Evolutionary conservation across 2,113 vertebrate species (phyloP), one percentile per base, ranked within the genome.

Genomic region (Siphamia tubifer): DNA sequence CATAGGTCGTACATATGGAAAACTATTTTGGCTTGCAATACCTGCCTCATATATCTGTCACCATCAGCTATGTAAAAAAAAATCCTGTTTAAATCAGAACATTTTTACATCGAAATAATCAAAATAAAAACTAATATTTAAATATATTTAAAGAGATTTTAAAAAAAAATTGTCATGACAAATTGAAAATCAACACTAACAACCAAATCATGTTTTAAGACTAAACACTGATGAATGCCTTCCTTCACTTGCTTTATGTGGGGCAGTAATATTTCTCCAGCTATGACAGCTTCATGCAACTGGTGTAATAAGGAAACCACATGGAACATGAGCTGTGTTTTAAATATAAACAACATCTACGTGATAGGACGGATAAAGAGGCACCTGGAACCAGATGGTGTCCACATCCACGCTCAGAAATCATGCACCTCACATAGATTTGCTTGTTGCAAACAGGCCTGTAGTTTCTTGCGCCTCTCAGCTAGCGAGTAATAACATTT

Each of bases 271-370:
- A 77, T 77, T 78, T 68, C 68, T 67, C 35, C 12, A 38, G 40
- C 25, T 27, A n/a, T 43, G 52, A 47, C 68, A 72, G 83, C 74
- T 68, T 75, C 77, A 13, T 77, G 61, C 27, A 53, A 44, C 68
- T 75, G 72, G 65, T 82, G 78, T 80, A 89, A 87, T 64, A 73
- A 83, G 82, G 82, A 90, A 90, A 86, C 82, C 85, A 45, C 84
- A 83, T 77, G 84, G 77, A 88, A 84, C 78, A 58, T 49, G 82
- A 88, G 80, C 69, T 16, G 15, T 73, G 79, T 87, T 90, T 91
- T 80, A 84, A 87, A 87, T 82, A 84, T 86, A 88, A 90, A 89
- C 83, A 85, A 79, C 82, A 67, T 77, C 68, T 55, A 75, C 40
- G 21, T 60, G 81, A 86, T 72, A 34, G 81, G 69, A 68, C 54